Evolutionary conservation across 2,113 vertebrate genomes (phyloP).

Genomic region (Mormyrus iriodes): DNA sequence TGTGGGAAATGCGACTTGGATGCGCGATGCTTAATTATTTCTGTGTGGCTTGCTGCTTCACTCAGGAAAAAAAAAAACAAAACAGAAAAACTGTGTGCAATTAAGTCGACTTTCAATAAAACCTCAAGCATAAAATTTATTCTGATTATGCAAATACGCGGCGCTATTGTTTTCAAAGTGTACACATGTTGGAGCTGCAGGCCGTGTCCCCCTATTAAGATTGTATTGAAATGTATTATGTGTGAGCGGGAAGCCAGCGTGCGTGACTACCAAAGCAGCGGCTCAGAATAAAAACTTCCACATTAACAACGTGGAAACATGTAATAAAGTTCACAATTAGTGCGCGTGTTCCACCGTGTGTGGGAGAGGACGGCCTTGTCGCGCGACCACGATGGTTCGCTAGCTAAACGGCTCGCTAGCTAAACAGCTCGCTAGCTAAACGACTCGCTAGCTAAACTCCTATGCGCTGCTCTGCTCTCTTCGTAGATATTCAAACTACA

Average conservation of each 20-base stretch:
- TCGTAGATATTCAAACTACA: background rate
- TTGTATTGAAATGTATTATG: conserved; percentile 58
- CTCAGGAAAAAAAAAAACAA: conserved; percentile 28
- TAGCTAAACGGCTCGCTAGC: background rate
- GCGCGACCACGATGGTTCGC: conserved; percentile 37
- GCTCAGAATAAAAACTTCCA: conserved; percentile 46
- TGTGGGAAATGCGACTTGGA: conserved; percentile 21
- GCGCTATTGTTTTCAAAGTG: conserved; percentile 72
- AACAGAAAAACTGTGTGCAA: conserved; percentile 51
- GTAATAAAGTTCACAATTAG: conserved; percentile 74
- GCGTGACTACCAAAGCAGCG: conserved; percentile 61
- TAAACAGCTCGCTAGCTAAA: background rate
- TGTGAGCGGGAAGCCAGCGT: conserved; percentile 56
- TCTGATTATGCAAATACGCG: conserved; percentile 72
- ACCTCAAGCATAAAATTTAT: conserved; percentile 70
- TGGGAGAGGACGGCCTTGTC: background rate
- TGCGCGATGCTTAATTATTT: background rate
- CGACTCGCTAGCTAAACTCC: background rate
- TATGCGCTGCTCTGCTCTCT: conserved; percentile 25
- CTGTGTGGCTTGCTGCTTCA: conserved; percentile 6
- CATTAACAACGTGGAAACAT: conserved; percentile 60
- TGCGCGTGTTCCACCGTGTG: conserved; percentile 42
- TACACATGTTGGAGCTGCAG: conserved; percentile 58
- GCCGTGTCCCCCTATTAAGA: conserved; percentile 52
- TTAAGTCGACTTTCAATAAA: conserved; percentile 74